Conservation (phyloP, 2,888 invertebrate species). For the Pyrrhopygopsis socrates region DNA sequence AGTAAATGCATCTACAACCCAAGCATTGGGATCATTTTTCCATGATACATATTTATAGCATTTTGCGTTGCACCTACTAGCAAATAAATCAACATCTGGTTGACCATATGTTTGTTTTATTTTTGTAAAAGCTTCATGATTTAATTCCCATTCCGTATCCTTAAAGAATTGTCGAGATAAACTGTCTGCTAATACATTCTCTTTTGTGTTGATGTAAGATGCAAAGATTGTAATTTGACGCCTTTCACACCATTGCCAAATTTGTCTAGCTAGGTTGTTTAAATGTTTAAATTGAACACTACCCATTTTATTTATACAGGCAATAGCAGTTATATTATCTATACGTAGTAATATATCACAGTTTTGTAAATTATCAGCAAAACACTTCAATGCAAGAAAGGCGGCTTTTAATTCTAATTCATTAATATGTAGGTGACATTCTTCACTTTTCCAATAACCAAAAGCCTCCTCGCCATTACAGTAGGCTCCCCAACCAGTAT, state of each 20-base stretch:
- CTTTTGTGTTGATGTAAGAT: conserved; percentile 54
- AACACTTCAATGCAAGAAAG: conserved; percentile 47
- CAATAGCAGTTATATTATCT: conserved; percentile 56
- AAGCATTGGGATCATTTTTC: conserved; percentile 45
- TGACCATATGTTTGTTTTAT: not conserved
- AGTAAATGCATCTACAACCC: conserved; percentile 55
- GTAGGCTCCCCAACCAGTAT: conserved; percentile 34
- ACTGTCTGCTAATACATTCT: conserved; percentile 22
- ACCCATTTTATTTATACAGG: conserved; percentile 66
- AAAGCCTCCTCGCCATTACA: not conserved
- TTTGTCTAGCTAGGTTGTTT: conserved; percentile 25
- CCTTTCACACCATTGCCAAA: conserved; percentile 55
- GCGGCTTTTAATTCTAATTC: conserved; percentile 56
- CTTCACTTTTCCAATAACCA: conserved; percentile 23
- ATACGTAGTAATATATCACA: conserved; percentile 10
- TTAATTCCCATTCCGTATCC: conserved; percentile 60
- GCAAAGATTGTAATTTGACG: conserved; percentile 41
- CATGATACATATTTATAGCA: conserved; percentile 47
- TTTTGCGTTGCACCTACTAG: conserved; percentile 44
- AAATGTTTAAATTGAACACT: conserved; percentile 51
- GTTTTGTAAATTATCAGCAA: not conserved
- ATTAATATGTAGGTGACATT: conserved; percentile 56
- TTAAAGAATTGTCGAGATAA: conserved; percentile 42
- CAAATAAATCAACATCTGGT: conserved; percentile 54
- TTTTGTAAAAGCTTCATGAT: conserved; percentile 8